A percentile compares a stretch with the other conserved stretches of the same genome.
These are phyloP conservation scores for Elgaria multicarinata DNA, from an alignment of 2,113 vertebrate species.

Conservation along the genomic window DNA sequence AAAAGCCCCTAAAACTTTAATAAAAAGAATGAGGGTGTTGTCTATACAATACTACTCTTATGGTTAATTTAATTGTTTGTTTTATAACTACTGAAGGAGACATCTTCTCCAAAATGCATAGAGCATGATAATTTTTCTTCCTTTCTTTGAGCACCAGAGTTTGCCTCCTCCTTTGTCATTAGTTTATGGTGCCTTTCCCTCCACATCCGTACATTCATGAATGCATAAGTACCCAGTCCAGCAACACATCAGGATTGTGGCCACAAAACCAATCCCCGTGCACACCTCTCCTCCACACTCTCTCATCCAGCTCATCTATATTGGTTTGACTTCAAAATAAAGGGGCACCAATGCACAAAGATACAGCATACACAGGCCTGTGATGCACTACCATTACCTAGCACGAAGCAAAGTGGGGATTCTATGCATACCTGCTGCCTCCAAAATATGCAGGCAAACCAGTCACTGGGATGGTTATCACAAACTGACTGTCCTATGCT, in stretches of 20 bases:
- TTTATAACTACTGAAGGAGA: too few species aligned
- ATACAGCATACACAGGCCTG: not conserved
- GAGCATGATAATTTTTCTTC: too few species aligned
- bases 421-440: not conserved
- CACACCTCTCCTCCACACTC: not conserved
- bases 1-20: too few species aligned
- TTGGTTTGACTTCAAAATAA: not conserved
- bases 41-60: too few species aligned
- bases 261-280: not conserved
- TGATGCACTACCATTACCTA: not conserved
- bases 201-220: too few species aligned
- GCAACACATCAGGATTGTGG: not conserved
- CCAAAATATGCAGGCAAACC: not conserved
- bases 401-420: not conserved
- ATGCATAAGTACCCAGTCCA: not conserved
- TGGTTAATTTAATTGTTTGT: too few species aligned
- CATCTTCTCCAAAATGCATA: too few species aligned
- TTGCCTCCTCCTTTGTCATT: too few species aligned
- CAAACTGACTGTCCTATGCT: not conserved
- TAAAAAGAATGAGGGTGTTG: too few species aligned
- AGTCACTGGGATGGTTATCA: too few species aligned
- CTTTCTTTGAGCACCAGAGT: too few species aligned
- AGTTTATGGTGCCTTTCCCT: too few species aligned
- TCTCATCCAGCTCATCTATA: not conserved
- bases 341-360: not conserved